Percentiles rank a stretch among this genome's conserved stretches.
Conservation (phyloP, 2,888 invertebrate species). For the Agrilus mali region DNA sequence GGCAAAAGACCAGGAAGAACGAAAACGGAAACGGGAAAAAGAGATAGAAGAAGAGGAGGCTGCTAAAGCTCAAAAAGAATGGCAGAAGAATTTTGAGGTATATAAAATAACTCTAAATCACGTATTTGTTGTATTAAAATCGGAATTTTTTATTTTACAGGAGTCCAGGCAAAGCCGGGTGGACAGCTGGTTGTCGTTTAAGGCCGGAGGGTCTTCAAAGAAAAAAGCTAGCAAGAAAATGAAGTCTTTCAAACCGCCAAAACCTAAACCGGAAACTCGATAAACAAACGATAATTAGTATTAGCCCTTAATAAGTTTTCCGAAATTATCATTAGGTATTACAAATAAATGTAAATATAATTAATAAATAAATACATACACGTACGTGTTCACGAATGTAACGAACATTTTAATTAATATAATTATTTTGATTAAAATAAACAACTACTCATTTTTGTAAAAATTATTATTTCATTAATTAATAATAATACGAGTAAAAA, state of each 20-base stretch:
- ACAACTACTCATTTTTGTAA: too few relatives aligned
- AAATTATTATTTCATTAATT: too few relatives aligned
- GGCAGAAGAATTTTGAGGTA: constrained; percentile 98
- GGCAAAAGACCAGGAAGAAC: constrained; percentile 81
- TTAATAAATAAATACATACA: too few relatives aligned
- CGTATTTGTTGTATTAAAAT: neutral
- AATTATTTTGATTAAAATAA: too few relatives aligned
- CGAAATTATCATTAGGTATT: neutral
- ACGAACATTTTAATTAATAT: too few relatives aligned
- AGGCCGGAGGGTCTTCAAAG: constrained; percentile 47
- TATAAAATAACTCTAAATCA: constrained; percentile 11
- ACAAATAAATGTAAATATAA: too few relatives aligned
- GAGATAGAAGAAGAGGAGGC: constrained; percentile 90
- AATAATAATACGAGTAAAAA: too few relatives aligned
- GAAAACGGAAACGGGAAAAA: constrained; percentile 85
- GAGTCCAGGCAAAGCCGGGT: constrained; percentile 86
- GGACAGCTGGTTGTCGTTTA: constrained; percentile 87
- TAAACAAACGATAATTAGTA: constrained; percentile 38
- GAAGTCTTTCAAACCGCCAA: constrained; percentile 80
- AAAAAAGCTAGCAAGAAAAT: constrained; percentile 69
- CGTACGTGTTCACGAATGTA: too few relatives aligned
- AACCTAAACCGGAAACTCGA: constrained; percentile 87
- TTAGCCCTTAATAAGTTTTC: neutral
- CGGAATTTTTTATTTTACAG: constrained; percentile 32
- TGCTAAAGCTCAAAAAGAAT: constrained; percentile 82